Percentiles rank a stretch among this genome's conserved stretches.
These are phyloP conservation scores for Perca flavescens DNA, from an alignment of 2,113 vertebrate species.

Conservation along the genomic window DNA sequence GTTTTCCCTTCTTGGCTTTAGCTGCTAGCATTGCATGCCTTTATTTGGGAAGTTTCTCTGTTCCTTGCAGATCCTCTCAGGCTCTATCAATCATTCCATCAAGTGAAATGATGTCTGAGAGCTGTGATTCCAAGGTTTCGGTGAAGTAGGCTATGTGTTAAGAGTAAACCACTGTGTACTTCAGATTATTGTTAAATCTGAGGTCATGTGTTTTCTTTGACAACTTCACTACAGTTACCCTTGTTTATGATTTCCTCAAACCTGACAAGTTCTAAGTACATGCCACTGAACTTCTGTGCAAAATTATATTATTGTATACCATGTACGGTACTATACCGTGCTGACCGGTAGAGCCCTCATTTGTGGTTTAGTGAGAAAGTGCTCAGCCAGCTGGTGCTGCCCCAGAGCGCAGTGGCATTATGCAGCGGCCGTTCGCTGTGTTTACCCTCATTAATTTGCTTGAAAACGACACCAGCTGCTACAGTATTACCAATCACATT, in stretches of 20 bases:
- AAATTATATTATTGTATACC: not conserved
- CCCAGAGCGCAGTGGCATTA: too few relatives aligned
- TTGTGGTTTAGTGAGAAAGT: too few relatives aligned
- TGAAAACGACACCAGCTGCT: too few relatives aligned
- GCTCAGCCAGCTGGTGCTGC: too few relatives aligned
- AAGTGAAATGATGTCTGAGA: not conserved
- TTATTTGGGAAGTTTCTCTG: not conserved
- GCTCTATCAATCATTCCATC: not conserved
- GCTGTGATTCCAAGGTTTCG: not conserved
- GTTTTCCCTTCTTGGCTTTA: not conserved
- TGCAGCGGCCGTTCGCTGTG: too few relatives aligned
- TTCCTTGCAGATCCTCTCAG: not conserved
- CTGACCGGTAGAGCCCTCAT: too few relatives aligned
- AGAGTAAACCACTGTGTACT: not conserved
- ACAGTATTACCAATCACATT: too few relatives aligned
- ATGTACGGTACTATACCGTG: too few relatives aligned
- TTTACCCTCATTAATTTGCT: too few relatives aligned
- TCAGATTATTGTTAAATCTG: not conserved
- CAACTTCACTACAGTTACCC: not conserved
- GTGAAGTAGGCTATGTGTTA: not conserved
- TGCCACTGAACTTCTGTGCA: not conserved
- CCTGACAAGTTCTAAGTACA: not conserved
- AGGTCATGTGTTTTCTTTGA: not conserved
- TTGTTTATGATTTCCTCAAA: not conserved
- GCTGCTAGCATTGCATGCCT: not conserved